phyloP scores from a whole-genome alignment of 2,113 vertebrate genomes.

The Heptranchias perlo region DNA sequence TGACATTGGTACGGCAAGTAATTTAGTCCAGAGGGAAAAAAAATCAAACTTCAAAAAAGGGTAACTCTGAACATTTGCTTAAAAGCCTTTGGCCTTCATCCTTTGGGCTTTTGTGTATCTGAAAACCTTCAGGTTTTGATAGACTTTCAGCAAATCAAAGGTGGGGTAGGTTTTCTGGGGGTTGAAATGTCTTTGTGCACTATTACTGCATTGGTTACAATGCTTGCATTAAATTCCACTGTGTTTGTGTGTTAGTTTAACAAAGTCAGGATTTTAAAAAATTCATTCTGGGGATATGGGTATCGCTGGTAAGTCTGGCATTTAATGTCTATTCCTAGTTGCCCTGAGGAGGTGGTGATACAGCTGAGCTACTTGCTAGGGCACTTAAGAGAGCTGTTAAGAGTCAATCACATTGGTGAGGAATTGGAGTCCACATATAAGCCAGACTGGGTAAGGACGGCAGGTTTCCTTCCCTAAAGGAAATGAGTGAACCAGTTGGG shows the following conservation, averaged over 20 bases:
- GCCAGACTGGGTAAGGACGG: too few relatives aligned
- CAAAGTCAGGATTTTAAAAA: background rate
- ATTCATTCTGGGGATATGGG: background rate
- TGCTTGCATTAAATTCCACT: background rate
- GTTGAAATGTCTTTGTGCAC: background rate
- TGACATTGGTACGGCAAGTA: background rate
- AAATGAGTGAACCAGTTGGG: background rate
- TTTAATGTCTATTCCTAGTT: background rate
- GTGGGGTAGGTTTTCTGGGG: background rate
- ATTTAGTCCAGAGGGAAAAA: background rate
- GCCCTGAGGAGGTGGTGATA: background rate
- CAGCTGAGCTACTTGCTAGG: background rate
- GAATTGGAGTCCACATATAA: background rate
- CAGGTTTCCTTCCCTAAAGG: background rate
- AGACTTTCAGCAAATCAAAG: background rate
- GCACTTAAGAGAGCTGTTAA: background rate
- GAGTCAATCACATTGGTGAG: background rate
- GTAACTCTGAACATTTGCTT: background rate
- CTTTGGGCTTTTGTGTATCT: background rate
- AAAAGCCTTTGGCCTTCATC: background rate
- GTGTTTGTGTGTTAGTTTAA: background rate
- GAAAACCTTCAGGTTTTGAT: background rate
- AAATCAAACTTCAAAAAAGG: background rate
- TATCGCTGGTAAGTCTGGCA: background rate
- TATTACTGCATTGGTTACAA: background rate